Conservation (phyloP, 2,113 vertebrate species). For the Oriolus oriolus region DNA sequence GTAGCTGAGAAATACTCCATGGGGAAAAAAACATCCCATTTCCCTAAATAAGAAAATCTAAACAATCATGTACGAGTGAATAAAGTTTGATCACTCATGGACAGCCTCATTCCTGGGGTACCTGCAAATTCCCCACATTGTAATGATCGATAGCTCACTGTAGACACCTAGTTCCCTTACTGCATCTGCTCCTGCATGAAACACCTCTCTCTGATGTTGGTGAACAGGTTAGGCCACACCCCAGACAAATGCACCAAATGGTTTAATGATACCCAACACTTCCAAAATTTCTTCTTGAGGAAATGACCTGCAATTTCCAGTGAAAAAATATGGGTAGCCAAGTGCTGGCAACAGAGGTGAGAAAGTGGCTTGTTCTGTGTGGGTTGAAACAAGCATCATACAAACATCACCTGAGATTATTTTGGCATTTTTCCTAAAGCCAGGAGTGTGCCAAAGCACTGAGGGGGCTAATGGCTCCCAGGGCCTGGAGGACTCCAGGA, state of each 20-base stretch:
- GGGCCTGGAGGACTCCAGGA: not conserved
- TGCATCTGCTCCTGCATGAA: not conserved
- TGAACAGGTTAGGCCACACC: not conserved
- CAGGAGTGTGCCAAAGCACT: not conserved
- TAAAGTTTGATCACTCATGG: not conserved
- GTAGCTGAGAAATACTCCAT: not conserved
- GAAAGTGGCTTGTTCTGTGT: not conserved
- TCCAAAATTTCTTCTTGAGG: slow-evolving; percentile 19
- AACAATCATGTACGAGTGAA: not conserved
- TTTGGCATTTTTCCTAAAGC: not conserved
- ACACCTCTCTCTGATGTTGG: not conserved
- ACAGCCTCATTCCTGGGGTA: not conserved
- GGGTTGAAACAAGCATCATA: not conserved
- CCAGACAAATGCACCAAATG: not conserved
- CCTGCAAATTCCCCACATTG: not conserved
- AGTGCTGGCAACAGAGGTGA: not conserved
- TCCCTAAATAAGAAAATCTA: not conserved
- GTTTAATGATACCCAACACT: not conserved
- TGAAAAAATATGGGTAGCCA: not conserved
- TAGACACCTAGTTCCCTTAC: not conserved
- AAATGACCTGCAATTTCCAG: not conserved
- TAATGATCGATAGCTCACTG: not conserved
- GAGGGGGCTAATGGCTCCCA: rapidly evolving
- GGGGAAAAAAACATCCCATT: not conserved
- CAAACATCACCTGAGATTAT: not conserved